Conservation (phyloP, 2,797 vertebrate genomes). For the Lateolabrax maculatus region DNA sequence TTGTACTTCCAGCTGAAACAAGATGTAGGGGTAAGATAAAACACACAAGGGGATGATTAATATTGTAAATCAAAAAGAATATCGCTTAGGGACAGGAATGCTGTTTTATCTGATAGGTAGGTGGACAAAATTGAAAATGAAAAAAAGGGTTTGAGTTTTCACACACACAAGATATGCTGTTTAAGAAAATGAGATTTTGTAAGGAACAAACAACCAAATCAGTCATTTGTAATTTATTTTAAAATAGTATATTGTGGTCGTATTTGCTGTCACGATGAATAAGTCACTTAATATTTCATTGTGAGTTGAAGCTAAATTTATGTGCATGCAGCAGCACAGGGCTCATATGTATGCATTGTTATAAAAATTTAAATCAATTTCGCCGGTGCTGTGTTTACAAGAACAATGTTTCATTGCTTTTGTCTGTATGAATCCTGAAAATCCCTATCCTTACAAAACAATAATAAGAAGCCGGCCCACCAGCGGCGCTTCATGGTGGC, state of each 20-base stretch:
- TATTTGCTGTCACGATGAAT: constrained; percentile 12
- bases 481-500: constrained; percentile 79
- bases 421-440: constrained; percentile 75
- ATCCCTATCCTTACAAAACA: constrained; percentile 80
- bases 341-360: constrained; percentile 65
- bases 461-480: constrained; percentile 81
- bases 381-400: constrained; percentile 68
- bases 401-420: constrained; percentile 75
- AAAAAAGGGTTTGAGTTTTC: not conserved
- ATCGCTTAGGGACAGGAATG: not conserved
- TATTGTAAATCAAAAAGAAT: constrained; percentile 7
- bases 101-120: not conserved
- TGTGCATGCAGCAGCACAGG: constrained; percentile 28
- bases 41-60: not conserved
- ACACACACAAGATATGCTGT: not conserved
- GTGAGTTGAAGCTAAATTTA: constrained; percentile 26
- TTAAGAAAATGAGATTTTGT: constrained; percentile 9
- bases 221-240: not conserved
- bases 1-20: constrained; percentile 23
- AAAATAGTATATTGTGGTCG: constrained; percentile 6
- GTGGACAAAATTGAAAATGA: not conserved
- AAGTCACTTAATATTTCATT: constrained; percentile 29
- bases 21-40: not conserved
- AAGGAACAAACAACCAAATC: not conserved
- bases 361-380: constrained; percentile 68